Percentiles rank a stretch among this genome's conserved stretches.
phyloP scores from a whole-genome alignment of 2,888 invertebrate genomes.

The Drosophila kanekoi region DNA sequence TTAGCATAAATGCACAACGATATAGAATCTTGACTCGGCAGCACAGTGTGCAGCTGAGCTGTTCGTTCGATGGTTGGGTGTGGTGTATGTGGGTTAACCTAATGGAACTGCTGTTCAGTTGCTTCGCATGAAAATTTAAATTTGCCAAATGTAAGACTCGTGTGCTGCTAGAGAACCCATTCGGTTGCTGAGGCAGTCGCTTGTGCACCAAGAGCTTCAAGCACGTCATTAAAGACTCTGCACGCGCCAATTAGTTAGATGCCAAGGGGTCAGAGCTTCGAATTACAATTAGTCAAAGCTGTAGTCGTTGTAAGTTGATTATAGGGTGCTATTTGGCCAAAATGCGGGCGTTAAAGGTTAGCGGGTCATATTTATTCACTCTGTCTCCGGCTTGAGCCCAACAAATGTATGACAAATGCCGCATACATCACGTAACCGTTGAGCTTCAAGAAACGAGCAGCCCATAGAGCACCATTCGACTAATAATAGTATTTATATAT shows the following conservation, averaged over 20 bases:
- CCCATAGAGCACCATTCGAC: conserved; percentile 38
- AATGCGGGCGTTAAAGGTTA: conserved; percentile 42
- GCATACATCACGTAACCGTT: conserved; percentile 60
- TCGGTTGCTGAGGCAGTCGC: conserved; percentile 39
- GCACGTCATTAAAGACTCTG: conserved; percentile 67
- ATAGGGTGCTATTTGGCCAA: conserved; percentile 33
- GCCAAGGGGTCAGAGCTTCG: conserved; percentile 12
- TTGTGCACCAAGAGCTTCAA: conserved; percentile 40
- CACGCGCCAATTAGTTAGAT: conserved; percentile 70
- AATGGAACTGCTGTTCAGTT: conserved; percentile 9
- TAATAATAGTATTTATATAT: conserved; percentile 54
- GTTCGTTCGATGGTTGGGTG: neutral
- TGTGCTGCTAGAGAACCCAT: conserved; percentile 22
- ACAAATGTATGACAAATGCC: conserved; percentile 45
- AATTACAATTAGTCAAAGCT: conserved; percentile 30
- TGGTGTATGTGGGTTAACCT: neutral
- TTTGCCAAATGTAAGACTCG: conserved; percentile 41
- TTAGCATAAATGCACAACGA: conserved; percentile 20
- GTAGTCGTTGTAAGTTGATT: conserved; percentile 49
- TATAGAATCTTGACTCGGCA: conserved; percentile 14
- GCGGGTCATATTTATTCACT: conserved; percentile 12
- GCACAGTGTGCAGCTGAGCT: conserved; percentile 15
- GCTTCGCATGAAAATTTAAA: conserved; percentile 26
- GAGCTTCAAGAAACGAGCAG: conserved; percentile 45
- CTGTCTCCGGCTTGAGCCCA: neutral